A percentile compares a stretch with the other conserved stretches of the same genome.
Evolutionary conservation across 2,797 vertebrate species (phyloP).

Genomic region (Phrynocephalus guinanensis): DNA sequence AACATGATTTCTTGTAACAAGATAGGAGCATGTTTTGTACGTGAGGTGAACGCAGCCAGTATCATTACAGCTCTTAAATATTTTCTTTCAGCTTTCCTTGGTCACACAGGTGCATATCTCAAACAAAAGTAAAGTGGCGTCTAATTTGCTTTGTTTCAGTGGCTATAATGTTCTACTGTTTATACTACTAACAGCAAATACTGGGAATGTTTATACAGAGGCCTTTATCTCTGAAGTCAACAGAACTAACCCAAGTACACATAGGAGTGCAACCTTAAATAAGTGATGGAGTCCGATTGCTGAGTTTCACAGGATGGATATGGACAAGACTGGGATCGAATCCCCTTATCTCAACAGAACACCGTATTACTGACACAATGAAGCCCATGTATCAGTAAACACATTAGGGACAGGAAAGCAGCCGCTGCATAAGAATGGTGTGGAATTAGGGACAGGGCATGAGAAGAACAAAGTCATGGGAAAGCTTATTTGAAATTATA

Average conservation of each 20-base stretch:
- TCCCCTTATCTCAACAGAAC: neutral
- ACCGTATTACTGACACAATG: neutral
- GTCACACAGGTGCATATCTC: neutral
- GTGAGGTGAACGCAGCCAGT: neutral
- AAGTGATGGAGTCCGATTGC: neutral
- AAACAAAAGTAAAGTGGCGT: neutral
- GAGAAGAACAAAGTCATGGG: neutral
- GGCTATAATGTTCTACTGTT: neutral
- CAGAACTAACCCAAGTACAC: neutral
- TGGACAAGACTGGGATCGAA: neutral
- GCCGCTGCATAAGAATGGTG: too few relatives aligned
- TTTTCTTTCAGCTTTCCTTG: neutral
- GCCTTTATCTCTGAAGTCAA: neutral
- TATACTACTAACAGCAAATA: neutral
- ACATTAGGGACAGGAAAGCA: neutral
- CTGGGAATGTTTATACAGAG: neutral
- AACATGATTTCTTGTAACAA: neutral
- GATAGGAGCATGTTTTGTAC: slow-evolving; percentile 14
- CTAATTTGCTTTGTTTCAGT: too few relatives aligned
- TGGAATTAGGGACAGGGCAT: too few relatives aligned
- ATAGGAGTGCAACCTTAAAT: neutral
- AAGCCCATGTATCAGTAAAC: neutral
- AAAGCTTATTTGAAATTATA: neutral
- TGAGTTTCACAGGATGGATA: neutral
- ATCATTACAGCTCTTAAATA: neutral